Evolutionary conservation across 2,888 invertebrate genomes (phyloP).

Genomic region (Philopedon plagiatum): DNA sequence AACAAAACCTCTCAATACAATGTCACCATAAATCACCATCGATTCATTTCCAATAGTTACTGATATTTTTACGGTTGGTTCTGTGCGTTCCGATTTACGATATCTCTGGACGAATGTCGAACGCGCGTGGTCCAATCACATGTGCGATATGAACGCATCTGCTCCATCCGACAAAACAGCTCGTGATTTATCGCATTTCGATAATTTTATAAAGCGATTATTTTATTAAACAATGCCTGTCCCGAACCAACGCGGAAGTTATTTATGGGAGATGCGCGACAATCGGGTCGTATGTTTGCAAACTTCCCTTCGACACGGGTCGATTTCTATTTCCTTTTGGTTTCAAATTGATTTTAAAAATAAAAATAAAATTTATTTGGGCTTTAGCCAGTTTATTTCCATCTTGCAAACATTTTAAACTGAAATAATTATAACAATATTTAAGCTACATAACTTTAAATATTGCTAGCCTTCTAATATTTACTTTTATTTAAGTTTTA

Average conservation of each 20-base stretch:
- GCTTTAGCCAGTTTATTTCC: background rate
- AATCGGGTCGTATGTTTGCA: slow-evolving; percentile 49
- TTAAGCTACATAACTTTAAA: too few relatives aligned
- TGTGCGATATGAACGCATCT: slow-evolving; percentile 63
- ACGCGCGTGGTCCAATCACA: slow-evolving; percentile 64
- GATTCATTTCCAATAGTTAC: slow-evolving; percentile 63
- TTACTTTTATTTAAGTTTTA: too few relatives aligned
- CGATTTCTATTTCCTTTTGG: slow-evolving; percentile 48
- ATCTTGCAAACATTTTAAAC: too few relatives aligned
- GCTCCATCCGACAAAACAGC: slow-evolving; percentile 65
- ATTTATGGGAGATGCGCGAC: slow-evolving; percentile 52
- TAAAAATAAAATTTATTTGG: slow-evolving; percentile 14
- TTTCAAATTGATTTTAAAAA: slow-evolving; percentile 40
- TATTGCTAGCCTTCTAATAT: too few relatives aligned
- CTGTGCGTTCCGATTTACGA: slow-evolving; percentile 40
- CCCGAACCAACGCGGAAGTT: slow-evolving; percentile 46
- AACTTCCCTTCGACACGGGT: slow-evolving; percentile 46
- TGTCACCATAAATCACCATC: slow-evolving; percentile 65
- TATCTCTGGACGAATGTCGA: slow-evolving; percentile 34
- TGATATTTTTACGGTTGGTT: slow-evolving; percentile 65
- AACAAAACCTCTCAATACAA: slow-evolving; percentile 61
- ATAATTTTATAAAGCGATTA: slow-evolving; percentile 66
- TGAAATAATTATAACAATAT: too few relatives aligned
- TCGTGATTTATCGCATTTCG: slow-evolving; percentile 66
- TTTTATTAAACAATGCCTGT: slow-evolving; percentile 62